Conservation (phyloP, 2,113 vertebrate species). For the Erpornis zantholeuca region DNA sequence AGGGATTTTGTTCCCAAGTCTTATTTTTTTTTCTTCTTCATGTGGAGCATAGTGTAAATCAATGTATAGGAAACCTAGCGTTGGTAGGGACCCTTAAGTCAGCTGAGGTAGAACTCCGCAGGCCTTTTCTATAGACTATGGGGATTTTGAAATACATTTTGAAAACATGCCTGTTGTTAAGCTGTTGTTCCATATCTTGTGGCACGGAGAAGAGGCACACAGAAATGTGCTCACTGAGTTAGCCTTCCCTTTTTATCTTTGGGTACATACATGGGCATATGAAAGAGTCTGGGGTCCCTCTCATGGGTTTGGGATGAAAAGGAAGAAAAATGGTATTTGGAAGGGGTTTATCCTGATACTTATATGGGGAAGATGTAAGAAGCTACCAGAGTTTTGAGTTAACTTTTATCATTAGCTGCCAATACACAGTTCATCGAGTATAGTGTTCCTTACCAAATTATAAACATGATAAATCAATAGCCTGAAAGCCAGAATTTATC, state of each 20-base stretch:
- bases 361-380: neutral
- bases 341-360: neutral
- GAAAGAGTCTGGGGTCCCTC: neutral
- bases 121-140: neutral
- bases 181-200: neutral
- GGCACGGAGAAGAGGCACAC: neutral
- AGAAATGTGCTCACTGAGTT: neutral
- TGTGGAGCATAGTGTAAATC: neutral
- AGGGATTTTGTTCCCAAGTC: neutral
- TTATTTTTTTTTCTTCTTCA: neutral
- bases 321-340: neutral
- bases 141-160: neutral
- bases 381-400: constrained; percentile 27
- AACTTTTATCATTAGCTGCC: constrained; percentile 49
- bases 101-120: neutral
- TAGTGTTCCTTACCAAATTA: constrained; percentile 21
- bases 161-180: neutral
- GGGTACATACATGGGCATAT: fast-evolving
- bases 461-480: constrained; percentile 48
- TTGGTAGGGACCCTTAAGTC: neutral
- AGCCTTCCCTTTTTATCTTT: neutral
- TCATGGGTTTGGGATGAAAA: neutral
- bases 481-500: neutral
- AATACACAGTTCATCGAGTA: constrained; percentile 44
- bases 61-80: neutral